Conservation (phyloP, 2,797 vertebrate genomes). For the Ambastaia sidthimunki region DNA sequence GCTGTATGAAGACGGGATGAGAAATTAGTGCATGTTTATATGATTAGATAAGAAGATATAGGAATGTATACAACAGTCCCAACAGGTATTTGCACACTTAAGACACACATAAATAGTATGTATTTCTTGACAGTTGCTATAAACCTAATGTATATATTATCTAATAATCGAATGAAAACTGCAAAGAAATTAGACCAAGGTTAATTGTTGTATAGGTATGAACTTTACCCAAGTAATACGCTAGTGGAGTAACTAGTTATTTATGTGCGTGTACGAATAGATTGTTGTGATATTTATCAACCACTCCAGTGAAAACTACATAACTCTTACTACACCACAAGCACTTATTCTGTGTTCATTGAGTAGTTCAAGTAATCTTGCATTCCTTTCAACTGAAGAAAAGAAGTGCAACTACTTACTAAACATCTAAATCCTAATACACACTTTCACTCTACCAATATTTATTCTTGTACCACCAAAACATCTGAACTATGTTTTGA, state of each 20-base stretch:
- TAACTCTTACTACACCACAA: background rate
- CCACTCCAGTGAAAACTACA: background rate
- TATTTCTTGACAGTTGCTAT: too few species aligned
- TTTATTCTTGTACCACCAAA: background rate
- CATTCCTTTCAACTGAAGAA: slow-evolving; percentile 2
- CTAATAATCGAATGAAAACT: too few species aligned
- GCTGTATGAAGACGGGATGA: background rate
- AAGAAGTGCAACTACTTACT: background rate
- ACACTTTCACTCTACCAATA: background rate
- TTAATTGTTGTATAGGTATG: too few species aligned
- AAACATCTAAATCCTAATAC: background rate
- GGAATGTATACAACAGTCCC: too few species aligned
- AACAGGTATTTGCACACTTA: too few species aligned
- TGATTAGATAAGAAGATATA: too few species aligned
- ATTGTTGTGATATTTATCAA: background rate
- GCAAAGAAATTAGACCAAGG: too few species aligned
- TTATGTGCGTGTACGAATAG: background rate
- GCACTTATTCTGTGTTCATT: background rate
- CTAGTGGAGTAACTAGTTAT: background rate
- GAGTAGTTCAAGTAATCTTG: background rate
- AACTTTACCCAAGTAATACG: too few species aligned
- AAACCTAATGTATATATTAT: too few species aligned
- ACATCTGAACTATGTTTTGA: too few species aligned
- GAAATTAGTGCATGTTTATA: background rate
- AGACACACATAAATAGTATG: too few species aligned